phyloP scores from a whole-genome alignment of 1,140 invertebrate genomes.

The Trichomalopsis sarcophagae region DNA sequence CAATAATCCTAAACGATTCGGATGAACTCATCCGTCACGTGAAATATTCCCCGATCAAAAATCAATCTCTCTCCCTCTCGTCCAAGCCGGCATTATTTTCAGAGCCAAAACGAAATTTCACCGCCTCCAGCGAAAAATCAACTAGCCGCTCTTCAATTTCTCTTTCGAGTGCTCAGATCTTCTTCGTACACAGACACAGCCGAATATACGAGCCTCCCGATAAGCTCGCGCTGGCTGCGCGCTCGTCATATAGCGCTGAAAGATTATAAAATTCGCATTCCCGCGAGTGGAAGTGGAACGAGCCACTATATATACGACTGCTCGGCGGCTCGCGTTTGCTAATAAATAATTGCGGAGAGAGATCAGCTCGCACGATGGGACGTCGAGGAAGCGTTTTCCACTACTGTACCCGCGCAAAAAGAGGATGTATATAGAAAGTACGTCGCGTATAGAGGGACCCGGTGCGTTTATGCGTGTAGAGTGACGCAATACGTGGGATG shows the following conservation, averaged over 20 bases:
- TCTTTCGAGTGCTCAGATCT: not conserved
- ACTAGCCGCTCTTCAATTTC: not conserved
- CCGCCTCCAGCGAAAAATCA: too few relatives aligned
- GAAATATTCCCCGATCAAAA: too few relatives aligned
- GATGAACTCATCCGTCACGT: too few relatives aligned
- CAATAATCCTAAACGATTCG: too few relatives aligned
- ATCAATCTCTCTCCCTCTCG: too few relatives aligned
- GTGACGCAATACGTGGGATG: not conserved
- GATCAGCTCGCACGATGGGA: not conserved
- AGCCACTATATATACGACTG: not conserved
- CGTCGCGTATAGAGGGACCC: too few relatives aligned
- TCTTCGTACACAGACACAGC: not conserved
- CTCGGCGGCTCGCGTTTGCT: not conserved
- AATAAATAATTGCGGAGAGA: conserved; percentile 23
- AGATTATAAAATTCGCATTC: conserved; percentile 25
- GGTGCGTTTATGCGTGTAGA: not conserved
- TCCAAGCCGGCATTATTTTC: too few relatives aligned
- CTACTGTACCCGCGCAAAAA: not conserved
- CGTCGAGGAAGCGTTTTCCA: not conserved
- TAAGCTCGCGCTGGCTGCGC: not conserved
- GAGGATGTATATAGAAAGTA: not conserved
- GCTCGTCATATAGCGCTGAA: not conserved
- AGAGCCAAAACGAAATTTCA: too few relatives aligned
- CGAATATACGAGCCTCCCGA: not conserved
- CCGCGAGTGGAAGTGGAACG: conserved; percentile 10